A percentile compares a stretch with the other conserved stretches of the same genome.
Evolutionary conservation across 2,113 vertebrate species (phyloP).

Genomic region (Aegithalos caudatus): DNA sequence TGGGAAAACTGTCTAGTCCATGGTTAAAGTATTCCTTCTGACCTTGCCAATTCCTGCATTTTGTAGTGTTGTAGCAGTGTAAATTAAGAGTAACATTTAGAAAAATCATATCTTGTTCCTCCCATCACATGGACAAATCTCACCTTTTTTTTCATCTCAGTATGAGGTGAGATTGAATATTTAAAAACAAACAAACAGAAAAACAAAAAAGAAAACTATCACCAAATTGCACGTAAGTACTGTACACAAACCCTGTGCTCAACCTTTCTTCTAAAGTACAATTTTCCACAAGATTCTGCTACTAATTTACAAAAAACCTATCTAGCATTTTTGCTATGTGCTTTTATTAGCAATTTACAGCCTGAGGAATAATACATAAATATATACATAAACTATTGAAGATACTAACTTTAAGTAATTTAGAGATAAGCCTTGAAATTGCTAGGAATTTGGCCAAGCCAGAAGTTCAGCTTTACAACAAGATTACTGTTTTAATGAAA

Average conservation of each 20-base stretch:
- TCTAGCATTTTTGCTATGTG: not conserved
- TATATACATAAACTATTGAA: not conserved
- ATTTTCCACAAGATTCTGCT: not conserved
- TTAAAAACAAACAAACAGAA: not conserved
- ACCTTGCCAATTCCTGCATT: not conserved
- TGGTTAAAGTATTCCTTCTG: not conserved
- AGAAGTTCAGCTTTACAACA: not conserved
- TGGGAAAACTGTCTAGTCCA: not conserved
- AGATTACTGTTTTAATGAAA: not conserved
- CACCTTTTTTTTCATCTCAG: not conserved
- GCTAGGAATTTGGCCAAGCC: not conserved
- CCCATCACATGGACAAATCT: not conserved
- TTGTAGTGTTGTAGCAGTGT: not conserved
- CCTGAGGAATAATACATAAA: not conserved
- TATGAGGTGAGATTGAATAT: not conserved
- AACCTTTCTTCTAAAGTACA: not conserved
- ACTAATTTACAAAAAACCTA: not conserved
- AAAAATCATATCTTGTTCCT: not conserved
- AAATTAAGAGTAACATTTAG: not conserved
- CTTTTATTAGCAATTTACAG: not conserved
- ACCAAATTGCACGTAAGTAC: not conserved
- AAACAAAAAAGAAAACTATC: not conserved
- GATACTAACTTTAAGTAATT: not conserved
- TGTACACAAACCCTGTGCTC: not conserved
- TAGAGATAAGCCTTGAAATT: not conserved